Conservation (phyloP, 1,140 invertebrate species). For the Sesamia nonagrioides region DNA sequence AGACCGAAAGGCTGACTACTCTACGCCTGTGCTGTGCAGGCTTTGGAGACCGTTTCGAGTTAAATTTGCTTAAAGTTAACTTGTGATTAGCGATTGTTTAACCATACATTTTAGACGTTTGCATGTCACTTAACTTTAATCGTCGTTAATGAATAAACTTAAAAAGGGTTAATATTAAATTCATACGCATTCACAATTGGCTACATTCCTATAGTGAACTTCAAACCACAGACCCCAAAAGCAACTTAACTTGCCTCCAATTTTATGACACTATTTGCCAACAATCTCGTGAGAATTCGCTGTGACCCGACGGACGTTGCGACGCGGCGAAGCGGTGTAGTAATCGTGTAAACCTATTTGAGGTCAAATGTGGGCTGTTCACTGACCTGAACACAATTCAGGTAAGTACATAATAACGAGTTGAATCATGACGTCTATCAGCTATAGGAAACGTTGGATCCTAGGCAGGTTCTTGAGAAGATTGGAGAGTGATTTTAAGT, state of each 20-base stretch:
- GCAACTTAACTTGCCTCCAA: not conserved
- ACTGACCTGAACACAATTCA: slow-evolving; percentile 7
- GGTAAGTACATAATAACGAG: slow-evolving; percentile 15
- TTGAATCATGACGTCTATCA: not conserved
- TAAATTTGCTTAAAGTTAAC: too few relatives aligned
- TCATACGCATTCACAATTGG: too few relatives aligned
- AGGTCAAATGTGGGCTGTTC: slow-evolving; percentile 15
- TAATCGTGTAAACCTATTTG: slow-evolving; percentile 29
- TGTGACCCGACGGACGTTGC: not conserved
- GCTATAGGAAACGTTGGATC: not conserved
- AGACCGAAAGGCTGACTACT: too few relatives aligned
- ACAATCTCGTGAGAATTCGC: slow-evolving; percentile 19
- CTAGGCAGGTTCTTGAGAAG: not conserved
- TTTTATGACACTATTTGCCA: not conserved
- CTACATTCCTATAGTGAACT: not conserved
- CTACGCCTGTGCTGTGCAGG: too few relatives aligned
- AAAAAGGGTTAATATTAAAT: too few relatives aligned
- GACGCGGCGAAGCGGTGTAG: not conserved
- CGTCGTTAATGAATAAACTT: too few relatives aligned
- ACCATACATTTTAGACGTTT: too few relatives aligned
- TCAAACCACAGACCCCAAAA: not conserved
- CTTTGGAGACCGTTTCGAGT: too few relatives aligned
- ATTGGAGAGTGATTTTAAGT: not conserved
- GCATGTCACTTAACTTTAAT: too few relatives aligned
- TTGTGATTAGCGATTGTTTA: too few relatives aligned